phyloP scores from a whole-genome alignment of 2,888 invertebrate species.

The Agrenia bidenticulata region DNA sequence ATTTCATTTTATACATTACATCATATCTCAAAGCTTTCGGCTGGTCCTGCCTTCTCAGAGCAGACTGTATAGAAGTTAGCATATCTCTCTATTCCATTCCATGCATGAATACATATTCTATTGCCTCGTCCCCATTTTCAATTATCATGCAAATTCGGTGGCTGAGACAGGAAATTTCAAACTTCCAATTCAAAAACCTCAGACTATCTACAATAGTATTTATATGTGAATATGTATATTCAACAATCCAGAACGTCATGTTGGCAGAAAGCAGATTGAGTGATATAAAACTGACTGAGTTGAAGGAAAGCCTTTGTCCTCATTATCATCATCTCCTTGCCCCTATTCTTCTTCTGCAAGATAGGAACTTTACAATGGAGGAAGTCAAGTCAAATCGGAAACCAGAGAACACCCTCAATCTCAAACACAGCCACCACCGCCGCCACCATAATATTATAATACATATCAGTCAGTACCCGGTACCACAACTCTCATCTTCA shows the following conservation, averaged over 20 bases:
- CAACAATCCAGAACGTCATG: not conserved
- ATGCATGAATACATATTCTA: slow-evolving; percentile 20
- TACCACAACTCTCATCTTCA: not conserved
- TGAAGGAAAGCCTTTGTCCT: not conserved
- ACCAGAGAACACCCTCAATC: no score
- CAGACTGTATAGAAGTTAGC: not conserved
- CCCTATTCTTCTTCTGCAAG: no score
- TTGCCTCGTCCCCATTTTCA: slow-evolving; percentile 42
- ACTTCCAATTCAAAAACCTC: slow-evolving; percentile 21
- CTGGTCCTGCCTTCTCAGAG: not conserved
- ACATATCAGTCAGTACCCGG: no score
- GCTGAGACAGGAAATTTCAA: slow-evolving; percentile 34
- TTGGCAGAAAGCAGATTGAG: not conserved
- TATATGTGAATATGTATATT: not conserved
- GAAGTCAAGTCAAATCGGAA: no score
- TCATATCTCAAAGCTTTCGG: not conserved
- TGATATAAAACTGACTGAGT: not conserved
- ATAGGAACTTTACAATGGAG: no score
- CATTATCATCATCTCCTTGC: slow-evolving; percentile 5
- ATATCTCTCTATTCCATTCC: slow-evolving; percentile 1
- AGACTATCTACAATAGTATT: no score
- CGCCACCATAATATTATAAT: no score
- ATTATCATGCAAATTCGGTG: slow-evolving; percentile 51
- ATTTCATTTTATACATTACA: not conserved
- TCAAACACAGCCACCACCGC: no score